Conservation (phyloP, 1,140 invertebrate genomes). For the Teleogryllus occipitalis region DNA sequence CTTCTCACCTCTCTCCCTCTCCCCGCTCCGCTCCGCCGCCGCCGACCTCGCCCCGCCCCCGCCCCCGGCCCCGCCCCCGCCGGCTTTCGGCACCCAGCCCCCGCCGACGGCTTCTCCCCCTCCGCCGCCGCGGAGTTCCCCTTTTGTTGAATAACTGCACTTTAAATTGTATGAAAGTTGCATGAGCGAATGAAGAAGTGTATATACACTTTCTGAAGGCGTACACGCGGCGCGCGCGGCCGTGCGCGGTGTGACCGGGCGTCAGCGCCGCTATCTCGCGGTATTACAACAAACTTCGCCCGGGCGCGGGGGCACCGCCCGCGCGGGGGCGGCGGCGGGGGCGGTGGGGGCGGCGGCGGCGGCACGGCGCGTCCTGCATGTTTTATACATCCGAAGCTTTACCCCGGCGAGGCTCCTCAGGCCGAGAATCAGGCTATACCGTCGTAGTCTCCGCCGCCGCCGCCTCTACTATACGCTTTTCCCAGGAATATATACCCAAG, state of each 20-base stretch:
- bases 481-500: conserved; percentile 40
- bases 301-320: conserved; percentile 40
- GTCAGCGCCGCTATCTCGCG: conserved; percentile 39
- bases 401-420: background rate
- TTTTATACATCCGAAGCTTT: conserved; percentile 5
- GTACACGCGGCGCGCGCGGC: conserved; percentile 26
- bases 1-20: conserved; percentile 20
- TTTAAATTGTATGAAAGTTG: conserved; percentile 37
- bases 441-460: background rate
- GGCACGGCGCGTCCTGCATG: conserved; percentile 23
- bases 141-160: conserved; percentile 31
- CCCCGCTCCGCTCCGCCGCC: conserved; percentile 15
- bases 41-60: background rate
- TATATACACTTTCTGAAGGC: conserved; percentile 21
- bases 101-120: conserved; percentile 10
- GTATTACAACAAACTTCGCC: conserved; percentile 32
- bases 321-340: conserved; percentile 37
- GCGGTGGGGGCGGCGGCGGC: conserved; percentile 36
- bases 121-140: conserved; percentile 14
- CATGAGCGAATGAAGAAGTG: conserved; percentile 28
- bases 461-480: conserved; percentile 7
- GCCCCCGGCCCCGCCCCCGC: background rate
- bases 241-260: conserved; percentile 27
- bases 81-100: background rate
- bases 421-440: conserved; percentile 3